phyloP scores from a whole-genome alignment of 2,888 invertebrate species.

The Lampropteryx suffumata region DNA sequence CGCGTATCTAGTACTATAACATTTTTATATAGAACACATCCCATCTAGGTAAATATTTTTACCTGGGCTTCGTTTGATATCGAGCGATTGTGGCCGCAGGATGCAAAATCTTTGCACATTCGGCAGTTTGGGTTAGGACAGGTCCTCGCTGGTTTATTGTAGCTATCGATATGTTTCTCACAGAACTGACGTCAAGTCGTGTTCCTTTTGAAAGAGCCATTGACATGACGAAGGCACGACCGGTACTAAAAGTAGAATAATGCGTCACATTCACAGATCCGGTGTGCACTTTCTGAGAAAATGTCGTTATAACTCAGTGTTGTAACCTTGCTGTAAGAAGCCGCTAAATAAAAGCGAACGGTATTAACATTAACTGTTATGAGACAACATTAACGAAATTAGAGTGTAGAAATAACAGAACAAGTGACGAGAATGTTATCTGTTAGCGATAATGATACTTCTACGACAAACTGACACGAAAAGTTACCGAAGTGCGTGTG shows the following conservation, averaged over 20 bases:
- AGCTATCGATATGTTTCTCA: too few relatives aligned
- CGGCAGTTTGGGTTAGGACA: too few relatives aligned
- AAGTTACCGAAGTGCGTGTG: not conserved
- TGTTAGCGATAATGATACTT: not conserved
- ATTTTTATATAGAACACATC: too few relatives aligned
- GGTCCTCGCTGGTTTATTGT: too few relatives aligned
- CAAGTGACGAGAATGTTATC: not conserved
- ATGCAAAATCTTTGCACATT: too few relatives aligned
- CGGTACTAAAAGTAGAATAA: constrained; percentile 38
- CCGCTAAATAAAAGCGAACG: not conserved
- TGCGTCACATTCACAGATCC: constrained; percentile 44
- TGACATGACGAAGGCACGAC: constrained; percentile 37
- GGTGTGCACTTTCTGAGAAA: constrained; percentile 39
- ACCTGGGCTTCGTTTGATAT: too few relatives aligned
- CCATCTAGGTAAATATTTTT: too few relatives aligned
- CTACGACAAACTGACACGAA: not conserved
- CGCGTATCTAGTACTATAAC: too few relatives aligned
- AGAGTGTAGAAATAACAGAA: constrained; percentile 4
- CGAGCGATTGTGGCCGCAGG: too few relatives aligned
- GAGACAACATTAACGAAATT: not conserved
- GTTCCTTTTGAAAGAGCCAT: constrained; percentile 1
- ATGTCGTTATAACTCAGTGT: constrained; percentile 11
- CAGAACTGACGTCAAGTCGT: too few relatives aligned
- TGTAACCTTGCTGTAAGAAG: not conserved
- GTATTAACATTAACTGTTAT: not conserved